Evolutionary conservation across 1,140 invertebrate species (phyloP).

Genomic region (Neotoxoptera formosana): DNA sequence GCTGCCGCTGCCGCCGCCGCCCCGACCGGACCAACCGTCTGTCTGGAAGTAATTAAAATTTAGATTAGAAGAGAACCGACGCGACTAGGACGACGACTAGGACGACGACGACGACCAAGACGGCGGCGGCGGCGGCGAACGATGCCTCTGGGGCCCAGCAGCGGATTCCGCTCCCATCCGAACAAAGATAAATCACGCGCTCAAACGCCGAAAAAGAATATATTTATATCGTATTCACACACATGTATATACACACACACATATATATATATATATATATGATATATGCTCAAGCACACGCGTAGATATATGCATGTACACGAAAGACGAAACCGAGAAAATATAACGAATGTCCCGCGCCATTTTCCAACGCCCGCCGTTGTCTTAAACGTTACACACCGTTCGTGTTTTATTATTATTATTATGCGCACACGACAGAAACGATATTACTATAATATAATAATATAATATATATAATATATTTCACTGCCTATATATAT

Average conservation of each 20-base stretch:
- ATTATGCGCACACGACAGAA: neutral
- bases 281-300: neutral
- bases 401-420: neutral
- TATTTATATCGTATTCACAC: slow-evolving; percentile 9
- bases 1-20: neutral
- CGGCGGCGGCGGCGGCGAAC: neutral
- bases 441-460: neutral
- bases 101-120: no score
- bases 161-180: slow-evolving; percentile 45
- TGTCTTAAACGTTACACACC: neutral
- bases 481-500: neutral
- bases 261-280: neutral
- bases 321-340: slow-evolving; percentile 17
- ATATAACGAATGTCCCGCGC: slow-evolving; percentile 26
- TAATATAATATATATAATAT: neutral
- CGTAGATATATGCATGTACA: neutral
- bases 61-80: slow-evolving; percentile 51
- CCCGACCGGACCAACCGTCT: neutral
- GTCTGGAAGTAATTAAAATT: slow-evolving; percentile 58
- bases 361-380: slow-evolving; percentile 23
- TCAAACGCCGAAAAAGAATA: slow-evolving; percentile 9
- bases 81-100: no score
- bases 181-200: slow-evolving; percentile 56
- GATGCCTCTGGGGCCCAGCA: slow-evolving; percentile 46
- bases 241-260: neutral